Base-by-base conservation (phyloP, 1,140 invertebrate genomes). In the Popillia japonica region DNA sequence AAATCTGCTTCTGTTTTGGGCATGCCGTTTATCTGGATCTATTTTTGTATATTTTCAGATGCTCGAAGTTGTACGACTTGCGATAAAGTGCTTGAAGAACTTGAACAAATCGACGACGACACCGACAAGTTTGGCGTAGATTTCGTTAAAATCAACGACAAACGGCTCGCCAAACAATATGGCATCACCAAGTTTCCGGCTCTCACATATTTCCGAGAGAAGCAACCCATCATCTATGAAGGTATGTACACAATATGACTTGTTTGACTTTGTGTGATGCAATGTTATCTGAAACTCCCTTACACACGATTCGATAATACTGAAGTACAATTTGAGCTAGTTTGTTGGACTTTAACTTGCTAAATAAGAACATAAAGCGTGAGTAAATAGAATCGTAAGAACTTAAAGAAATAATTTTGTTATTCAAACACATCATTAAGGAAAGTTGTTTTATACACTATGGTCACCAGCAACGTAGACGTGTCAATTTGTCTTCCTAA, bases 71-170 rank as follows among this genome's bases (percentile, higher is more conserved):
- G 96, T 88, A 92, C 94, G 83, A 96, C 95, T 83, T 97, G 96
- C 88, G 96, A 97, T 89, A 95, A 94, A 87, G 95, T 96, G 79
- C 90, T 98, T 83, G 92, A 93, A 81, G 95, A 97, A 89, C 88
- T 98, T 84, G 96, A 98, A 88, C 96, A 96, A 87, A 98, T 98
- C 84, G 96, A 97, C 89, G 96, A 97, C 88, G 96, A 97, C 87
- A 96, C 95, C 75, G 96, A 97, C 88, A 93, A 94, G 44, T 97
- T 97, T 87, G 96, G 96, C 82, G 95, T 98, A 80, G 94, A 96
- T 87, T 96, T 98, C 88, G 95, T 97, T 78, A 98, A 98, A 89
- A 96, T 97, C 86, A 96, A 96, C 90, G 96, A 98, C 89, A 97
- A 97, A 91, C 91, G 96, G 88, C 90, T 96, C 83, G 96, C 96